Conservation (phyloP, 2,888 invertebrate genomes). For the Lordiphosa andalusiaca region DNA sequence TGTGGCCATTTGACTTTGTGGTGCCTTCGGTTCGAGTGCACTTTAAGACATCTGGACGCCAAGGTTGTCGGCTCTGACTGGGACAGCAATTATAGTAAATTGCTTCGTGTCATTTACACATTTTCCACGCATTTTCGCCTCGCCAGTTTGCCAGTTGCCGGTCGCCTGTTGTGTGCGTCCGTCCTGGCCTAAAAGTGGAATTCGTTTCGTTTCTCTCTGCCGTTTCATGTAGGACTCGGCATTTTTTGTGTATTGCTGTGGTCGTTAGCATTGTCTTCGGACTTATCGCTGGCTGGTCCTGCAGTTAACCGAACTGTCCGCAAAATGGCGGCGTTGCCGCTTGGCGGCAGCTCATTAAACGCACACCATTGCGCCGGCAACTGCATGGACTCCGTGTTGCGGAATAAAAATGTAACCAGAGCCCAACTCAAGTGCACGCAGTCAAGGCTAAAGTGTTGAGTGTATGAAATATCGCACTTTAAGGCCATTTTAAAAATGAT, state of each 20-base stretch:
- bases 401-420: background rate
- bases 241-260: slow-evolving; percentile 23
- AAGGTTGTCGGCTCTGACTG: slow-evolving; percentile 33
- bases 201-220: slow-evolving; percentile 17
- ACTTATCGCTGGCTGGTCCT: slow-evolving; percentile 10
- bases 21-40: slow-evolving; percentile 53
- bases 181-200: slow-evolving; percentile 32
- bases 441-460: slow-evolving; percentile 34
- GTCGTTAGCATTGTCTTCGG: slow-evolving; percentile 35
- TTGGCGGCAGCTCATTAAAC: slow-evolving; percentile 61
- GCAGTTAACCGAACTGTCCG: slow-evolving; percentile 52
- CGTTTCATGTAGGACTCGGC: no score
- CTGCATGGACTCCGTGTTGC: slow-evolving; percentile 4
- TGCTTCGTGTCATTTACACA: slow-evolving; percentile 68
- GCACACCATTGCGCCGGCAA: slow-evolving; percentile 38
- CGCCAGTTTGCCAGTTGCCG: slow-evolving; percentile 4
- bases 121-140: slow-evolving; percentile 66
- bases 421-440: slow-evolving; percentile 8
- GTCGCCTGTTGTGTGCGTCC: slow-evolving; percentile 8
- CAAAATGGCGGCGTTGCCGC: slow-evolving; percentile 46
- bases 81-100: slow-evolving; percentile 68
- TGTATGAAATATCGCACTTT: slow-evolving; percentile 52
- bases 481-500: slow-evolving; percentile 55
- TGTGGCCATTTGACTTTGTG: slow-evolving; percentile 36
- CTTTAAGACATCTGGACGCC: slow-evolving; percentile 48